Base-by-base conservation (phyloP, 2,888 invertebrate genomes). In the Leucozona laternaria region DNA sequence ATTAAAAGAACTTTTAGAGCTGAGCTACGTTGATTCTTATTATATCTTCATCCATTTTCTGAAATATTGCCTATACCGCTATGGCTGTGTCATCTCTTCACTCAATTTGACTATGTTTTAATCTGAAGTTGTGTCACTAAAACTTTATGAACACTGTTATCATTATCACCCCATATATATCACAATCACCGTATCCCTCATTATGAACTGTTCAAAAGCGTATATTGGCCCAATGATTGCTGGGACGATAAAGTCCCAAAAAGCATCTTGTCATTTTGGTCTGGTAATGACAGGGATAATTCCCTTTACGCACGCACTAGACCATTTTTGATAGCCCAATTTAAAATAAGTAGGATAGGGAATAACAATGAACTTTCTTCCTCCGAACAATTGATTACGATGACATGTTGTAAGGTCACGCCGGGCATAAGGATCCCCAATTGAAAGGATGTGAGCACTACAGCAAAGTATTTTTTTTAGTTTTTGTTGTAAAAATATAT, bases 341-440 rank as follows among this genome's bases (percentile, higher is more conserved):
- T 66, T 66, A 64, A 64, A 45, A 17, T 64, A 64, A 64, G 45
- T 64, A 64, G 64, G 17, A 64, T 28, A 64, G 28, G n/a, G 43
- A n/a, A 25, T 43, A 43, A 64, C 64, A 64, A 64, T 45, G 64
- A 64, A 17, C 43, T 64, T 17, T 45, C 45, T 10, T 28, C 28
- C 43, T 45, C 7, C 4, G 28, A 62, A 64, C 64, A 64, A 64
- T 64, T 64, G 45, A 64, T 45, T 64, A 64, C 11, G 28, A 64
- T 64, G 43, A 25, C 64, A 64, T 64, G 45, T 45, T 64, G 45
- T 45, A 28, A 17, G 64, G 43, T 3, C n/a, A 17, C 7, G n/a
- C n/a, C n/a, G 13, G 28, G n/a, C n/a, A 17, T 17, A 45, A 28
- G 62, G n/a, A 28, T 58, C 37, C 8, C 17, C 20, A n/a, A 40